These are phyloP conservation scores for Hystrix cristata DNA, from an alignment of 2,113 vertebrate genomes.

Conservation along the genomic window DNA sequence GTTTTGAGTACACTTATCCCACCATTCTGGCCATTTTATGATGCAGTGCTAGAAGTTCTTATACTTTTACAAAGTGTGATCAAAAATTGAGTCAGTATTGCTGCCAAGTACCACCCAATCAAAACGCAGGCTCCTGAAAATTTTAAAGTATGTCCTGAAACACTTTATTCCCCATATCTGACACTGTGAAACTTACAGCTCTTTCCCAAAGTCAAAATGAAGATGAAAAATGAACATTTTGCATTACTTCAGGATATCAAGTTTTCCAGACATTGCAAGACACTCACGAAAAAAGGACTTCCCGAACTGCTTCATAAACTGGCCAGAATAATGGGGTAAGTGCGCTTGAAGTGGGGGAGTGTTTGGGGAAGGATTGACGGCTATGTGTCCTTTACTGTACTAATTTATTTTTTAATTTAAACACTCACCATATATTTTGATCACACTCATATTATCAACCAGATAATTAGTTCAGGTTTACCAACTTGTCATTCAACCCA, in stretches of 20 bases:
- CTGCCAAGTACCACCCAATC: not conserved
- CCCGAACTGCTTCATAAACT: not conserved
- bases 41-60: not conserved
- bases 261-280: not conserved
- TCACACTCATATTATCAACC: not conserved
- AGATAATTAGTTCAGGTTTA: constrained; percentile 76
- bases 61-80: not conserved
- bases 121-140: not conserved
- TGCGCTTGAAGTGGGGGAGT: not conserved
- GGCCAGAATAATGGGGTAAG: not conserved
- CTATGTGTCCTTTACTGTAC: not conserved
- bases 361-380: not conserved
- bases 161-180: not conserved
- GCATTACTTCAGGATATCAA: not conserved
- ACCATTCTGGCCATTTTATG: not conserved
- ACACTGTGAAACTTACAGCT: not conserved
- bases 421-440: not conserved
- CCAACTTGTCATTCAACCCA: constrained; percentile 67
- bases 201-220: not conserved
- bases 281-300: not conserved
- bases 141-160: not conserved
- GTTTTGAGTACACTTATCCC: not conserved
- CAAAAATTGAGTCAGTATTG: not conserved
- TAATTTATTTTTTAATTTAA: not conserved
- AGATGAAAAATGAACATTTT: not conserved